Evolutionary conservation across 2,797 vertebrate species (phyloP).

Genomic region (Gymnopithys bicolor): DNA sequence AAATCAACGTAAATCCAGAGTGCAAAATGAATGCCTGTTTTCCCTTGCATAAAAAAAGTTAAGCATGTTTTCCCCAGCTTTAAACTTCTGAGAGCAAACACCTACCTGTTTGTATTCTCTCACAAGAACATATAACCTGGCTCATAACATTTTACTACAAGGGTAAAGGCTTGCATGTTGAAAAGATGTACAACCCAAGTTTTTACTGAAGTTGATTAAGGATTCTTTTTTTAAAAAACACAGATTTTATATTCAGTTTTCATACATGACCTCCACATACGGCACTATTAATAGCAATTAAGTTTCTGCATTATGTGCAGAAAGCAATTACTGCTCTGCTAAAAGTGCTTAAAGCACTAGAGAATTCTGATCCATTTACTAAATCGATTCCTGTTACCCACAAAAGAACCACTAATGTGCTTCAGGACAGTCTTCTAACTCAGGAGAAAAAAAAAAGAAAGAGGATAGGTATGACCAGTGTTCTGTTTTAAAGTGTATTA

Average conservation of each 20-base stretch:
- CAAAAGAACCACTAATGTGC: slow-evolving; percentile 57
- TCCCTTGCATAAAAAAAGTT: neutral
- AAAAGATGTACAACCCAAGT: neutral
- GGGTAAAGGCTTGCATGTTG: neutral
- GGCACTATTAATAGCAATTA: slow-evolving; percentile 59
- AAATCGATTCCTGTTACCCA: slow-evolving; percentile 64
- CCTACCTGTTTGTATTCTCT: neutral
- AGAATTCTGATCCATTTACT: slow-evolving; percentile 58
- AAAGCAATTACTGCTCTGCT: slow-evolving; percentile 56
- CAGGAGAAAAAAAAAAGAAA: neutral
- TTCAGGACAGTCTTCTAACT: slow-evolving; percentile 37
- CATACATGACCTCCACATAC: slow-evolving; percentile 37
- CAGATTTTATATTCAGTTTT: slow-evolving; percentile 13
- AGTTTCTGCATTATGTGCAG: slow-evolving; percentile 47
- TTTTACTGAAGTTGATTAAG: neutral
- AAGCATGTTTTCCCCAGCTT: neutral
- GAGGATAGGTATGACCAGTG: neutral
- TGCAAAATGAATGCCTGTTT: neutral
- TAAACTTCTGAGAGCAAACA: neutral
- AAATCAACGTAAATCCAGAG: neutral
- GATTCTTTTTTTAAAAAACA: neutral
- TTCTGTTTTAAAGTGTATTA: slow-evolving; percentile 50
- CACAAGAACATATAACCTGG: neutral
- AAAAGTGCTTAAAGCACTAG: slow-evolving; percentile 58
- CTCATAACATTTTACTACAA: neutral